Evolutionary conservation across 2,888 invertebrate genomes (phyloP), one percentile per base, ranked within the genome.

Genomic region (Drosophila pegasa): DNA sequence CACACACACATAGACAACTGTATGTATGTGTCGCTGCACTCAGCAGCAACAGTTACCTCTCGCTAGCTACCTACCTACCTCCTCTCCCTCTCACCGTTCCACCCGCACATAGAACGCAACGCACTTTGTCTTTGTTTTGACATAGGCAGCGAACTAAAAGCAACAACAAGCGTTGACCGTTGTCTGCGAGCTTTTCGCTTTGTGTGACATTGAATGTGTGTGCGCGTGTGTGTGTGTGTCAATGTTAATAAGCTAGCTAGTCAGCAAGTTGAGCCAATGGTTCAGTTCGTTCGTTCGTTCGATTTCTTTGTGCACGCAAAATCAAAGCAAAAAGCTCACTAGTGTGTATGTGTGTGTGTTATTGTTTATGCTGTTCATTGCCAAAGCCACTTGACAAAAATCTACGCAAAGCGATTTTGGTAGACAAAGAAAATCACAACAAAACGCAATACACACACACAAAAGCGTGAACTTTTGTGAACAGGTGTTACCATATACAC

Each of bases 321-420:
- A 29, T 18, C 35, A 57, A 51, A 59, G 18, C 31, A 35, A 48
- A 62, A 61, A 62, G 45, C 59, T 56, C 29, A 22, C 14, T 7
- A 8, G 8, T 45, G 10, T 55, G 20, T 57, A 29, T 43, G 47
- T 48, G 43, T 45, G 52, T 31, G 47, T 77, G 40, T 64, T 68
- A 82, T 81, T 88, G 85, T 86, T 78, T 87, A 87, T 82, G 68
- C 67, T 79, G 64, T 65, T 75, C 88, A 85, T 69, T 82, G 86
- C 77, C 82, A 85, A 87, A 81, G 87, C 75, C 82, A 82, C 82
- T 88, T 88, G 88, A 88, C 88, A 73, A 86, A 86, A 81, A 84
- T 73, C 69, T 51, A 68, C 59, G 35, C 63, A 47, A 64, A 65
- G 50, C 45, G 48, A 22, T 86, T 70, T 78, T 56, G 52, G 37